Percentiles rank a stretch among this genome's conserved stretches.
Evolutionary conservation across 2,888 invertebrate species (phyloP).

Genomic region (Tholera decimalis): DNA sequence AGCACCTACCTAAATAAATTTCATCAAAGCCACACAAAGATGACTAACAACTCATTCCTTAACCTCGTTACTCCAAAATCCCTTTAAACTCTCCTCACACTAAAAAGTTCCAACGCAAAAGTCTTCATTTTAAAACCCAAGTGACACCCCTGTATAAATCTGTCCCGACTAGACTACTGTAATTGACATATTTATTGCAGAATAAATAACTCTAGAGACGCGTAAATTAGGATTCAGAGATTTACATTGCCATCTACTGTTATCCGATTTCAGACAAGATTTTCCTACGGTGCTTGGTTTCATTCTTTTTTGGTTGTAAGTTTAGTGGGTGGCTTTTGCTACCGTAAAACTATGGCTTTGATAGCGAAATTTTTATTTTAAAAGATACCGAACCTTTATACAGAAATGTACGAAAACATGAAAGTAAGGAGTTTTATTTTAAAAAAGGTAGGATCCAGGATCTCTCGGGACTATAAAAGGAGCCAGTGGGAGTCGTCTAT

Average conservation of each 20-base stretch:
- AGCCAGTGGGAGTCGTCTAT: constrained; percentile 32
- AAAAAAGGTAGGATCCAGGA: constrained; percentile 6
- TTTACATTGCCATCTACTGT: constrained; percentile 69
- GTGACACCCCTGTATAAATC: constrained; percentile 74
- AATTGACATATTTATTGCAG: constrained; percentile 84
- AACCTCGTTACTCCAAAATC: constrained; percentile 34
- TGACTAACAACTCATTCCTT: constrained; percentile 22
- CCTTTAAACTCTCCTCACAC: constrained; percentile 32
- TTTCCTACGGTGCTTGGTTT: constrained; percentile 40
- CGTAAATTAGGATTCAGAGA: constrained; percentile 79
- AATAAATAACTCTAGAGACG: constrained; percentile 79
- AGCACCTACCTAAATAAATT: constrained; percentile 1
- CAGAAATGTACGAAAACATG: background rate
- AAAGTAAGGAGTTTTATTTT: background rate
- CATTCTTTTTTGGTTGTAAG: constrained; percentile 25
- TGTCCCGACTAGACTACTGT: constrained; percentile 74
- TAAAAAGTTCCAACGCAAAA: constrained; percentile 49
- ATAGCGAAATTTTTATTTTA: background rate
- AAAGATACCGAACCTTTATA: background rate
- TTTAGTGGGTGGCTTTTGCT: constrained; percentile 40
- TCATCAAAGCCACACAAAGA: background rate
- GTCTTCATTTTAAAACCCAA: constrained; percentile 60
- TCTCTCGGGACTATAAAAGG: constrained; percentile 37
- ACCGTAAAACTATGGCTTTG: background rate
- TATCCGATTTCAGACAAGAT: constrained; percentile 67